A percentile compares a stretch with the other conserved stretches of the same genome.
phyloP scores from a whole-genome alignment of 1,140 invertebrate genomes.

The Diuraphis noxia region DNA sequence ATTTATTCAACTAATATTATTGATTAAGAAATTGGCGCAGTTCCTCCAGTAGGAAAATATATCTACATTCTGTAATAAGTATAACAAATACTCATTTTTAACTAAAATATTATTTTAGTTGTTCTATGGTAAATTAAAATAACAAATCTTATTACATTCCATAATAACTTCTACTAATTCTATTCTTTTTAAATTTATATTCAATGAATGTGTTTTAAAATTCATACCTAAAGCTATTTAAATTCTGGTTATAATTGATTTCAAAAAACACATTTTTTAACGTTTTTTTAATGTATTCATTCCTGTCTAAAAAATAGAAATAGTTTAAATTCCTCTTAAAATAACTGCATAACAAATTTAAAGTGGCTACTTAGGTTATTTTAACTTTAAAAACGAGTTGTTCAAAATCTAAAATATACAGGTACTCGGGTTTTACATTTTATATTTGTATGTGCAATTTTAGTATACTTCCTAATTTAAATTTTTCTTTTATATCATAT shows the following conservation, averaged over 20 bases:
- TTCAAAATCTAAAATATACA: background rate
- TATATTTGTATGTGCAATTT: too few species aligned
- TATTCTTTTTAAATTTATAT: background rate
- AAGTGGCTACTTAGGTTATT: background rate
- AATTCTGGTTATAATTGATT: background rate
- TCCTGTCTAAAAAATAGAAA: background rate
- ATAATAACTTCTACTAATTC: background rate
- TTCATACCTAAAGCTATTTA: background rate
- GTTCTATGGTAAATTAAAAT: background rate
- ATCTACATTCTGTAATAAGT: background rate
- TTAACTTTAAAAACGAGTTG: background rate
- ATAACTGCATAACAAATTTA: background rate
- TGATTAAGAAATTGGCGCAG: background rate
- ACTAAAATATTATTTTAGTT: background rate
- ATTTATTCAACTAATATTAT: background rate
- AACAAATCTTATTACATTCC: background rate
- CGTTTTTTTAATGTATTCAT: background rate
- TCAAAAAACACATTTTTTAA: background rate
- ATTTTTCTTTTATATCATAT: background rate
- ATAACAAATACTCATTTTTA: background rate
- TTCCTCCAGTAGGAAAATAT: background rate
- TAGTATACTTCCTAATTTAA: background rate
- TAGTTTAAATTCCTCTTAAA: background rate
- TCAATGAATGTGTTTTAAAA: background rate
- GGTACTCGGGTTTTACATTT: background rate